phyloP scores from a whole-genome alignment of 1,140 invertebrate species.

The Saxidomus purpurata region DNA sequence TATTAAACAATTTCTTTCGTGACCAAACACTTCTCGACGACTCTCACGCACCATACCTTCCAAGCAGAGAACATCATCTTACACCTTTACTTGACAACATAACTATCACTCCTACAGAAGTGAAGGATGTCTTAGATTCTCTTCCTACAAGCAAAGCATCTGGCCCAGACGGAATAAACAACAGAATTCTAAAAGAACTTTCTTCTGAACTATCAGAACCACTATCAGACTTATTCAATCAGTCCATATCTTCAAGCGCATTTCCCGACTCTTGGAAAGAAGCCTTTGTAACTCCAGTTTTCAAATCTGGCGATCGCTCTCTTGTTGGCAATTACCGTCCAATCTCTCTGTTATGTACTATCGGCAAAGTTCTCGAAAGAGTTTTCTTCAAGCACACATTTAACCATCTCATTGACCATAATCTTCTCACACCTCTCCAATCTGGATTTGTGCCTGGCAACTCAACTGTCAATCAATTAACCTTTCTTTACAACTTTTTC shows the following conservation, averaged over 20 bases:
- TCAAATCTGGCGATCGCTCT: conserved; percentile 1
- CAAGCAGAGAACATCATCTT: too few species aligned
- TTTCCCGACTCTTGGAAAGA: neutral
- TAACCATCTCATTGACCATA: too few species aligned
- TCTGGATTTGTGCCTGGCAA: too few species aligned
- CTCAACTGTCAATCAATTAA: conserved; percentile 38
- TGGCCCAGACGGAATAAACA: conserved; percentile 37
- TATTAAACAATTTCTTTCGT: neutral
- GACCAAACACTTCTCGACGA: neutral
- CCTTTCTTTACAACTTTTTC: neutral
- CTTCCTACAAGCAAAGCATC: conserved; percentile 3
- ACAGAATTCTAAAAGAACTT: neutral
- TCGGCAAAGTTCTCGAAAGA: neutral
- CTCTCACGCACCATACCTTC: neutral
- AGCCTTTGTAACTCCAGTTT: neutral
- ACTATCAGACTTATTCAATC: neutral
- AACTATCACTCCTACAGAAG: neutral
- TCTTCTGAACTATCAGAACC: neutral
- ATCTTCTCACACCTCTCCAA: too few species aligned
- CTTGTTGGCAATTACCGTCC: too few species aligned
- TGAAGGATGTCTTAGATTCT: too few species aligned
- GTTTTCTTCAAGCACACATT: too few species aligned
- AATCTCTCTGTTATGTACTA: neutral
- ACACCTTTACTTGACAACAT: neutral
- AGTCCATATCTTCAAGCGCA: neutral